Conservation (phyloP, 2,797 vertebrate genomes). For the Coracias cyanogaster region DNA sequence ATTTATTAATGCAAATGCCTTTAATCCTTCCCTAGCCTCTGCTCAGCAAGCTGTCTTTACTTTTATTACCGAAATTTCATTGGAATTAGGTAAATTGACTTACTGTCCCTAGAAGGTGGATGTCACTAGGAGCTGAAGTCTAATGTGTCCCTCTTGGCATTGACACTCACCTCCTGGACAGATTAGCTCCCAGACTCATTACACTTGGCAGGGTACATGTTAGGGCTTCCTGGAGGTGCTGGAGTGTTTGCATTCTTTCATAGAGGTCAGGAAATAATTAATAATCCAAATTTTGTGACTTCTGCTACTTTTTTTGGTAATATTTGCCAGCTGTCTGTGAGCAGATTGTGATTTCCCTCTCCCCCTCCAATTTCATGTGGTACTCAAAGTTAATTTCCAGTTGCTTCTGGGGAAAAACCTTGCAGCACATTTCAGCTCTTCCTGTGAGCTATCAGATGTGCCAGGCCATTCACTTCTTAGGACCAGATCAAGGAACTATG, state of each 20-base stretch:
- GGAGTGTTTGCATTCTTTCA: neutral
- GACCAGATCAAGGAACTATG: neutral
- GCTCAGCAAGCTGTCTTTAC: slow-evolving; percentile 16
- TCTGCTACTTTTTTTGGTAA: neutral
- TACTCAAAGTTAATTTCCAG: neutral
- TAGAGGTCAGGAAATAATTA: neutral
- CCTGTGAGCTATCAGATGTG: neutral
- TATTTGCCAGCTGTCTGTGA: neutral
- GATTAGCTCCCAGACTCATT: neutral
- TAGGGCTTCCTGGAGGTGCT: neutral
- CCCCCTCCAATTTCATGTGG: fast-evolving
- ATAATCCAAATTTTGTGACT: neutral
- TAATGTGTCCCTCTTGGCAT: neutral
- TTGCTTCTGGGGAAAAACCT: neutral
- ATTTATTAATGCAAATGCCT: slow-evolving; percentile 73
- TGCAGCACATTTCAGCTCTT: neutral
- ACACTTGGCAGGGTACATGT: neutral
- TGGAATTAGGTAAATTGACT: slow-evolving; percentile 50
- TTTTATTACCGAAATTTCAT: slow-evolving; percentile 34
- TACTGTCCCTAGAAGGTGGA: neutral
- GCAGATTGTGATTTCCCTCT: neutral
- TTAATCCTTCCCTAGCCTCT: slow-evolving; percentile 44
- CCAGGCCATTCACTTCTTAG: neutral
- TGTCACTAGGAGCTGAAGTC: neutral
- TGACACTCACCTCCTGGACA: neutral